phyloP scores from a whole-genome alignment of 23 tunicate genomes.

The Clavelina lepadiformis region DNA sequence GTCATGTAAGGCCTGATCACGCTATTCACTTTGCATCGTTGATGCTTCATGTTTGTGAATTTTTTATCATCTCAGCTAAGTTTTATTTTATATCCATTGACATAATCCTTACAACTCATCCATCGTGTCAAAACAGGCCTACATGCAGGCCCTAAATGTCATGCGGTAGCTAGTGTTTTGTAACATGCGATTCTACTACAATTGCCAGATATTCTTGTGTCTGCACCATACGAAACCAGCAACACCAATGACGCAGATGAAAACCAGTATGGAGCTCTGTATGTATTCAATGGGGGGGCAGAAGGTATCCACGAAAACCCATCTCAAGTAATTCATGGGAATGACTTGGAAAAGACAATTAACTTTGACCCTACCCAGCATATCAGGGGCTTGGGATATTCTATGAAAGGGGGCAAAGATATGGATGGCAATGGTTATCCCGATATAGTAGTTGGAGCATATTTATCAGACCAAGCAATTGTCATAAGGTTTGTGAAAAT shows the following conservation, averaged over 20 bases:
- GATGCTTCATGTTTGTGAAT: no score
- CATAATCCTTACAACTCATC: no score
- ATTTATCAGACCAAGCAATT: slow-evolving; percentile 63
- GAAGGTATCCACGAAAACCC: slow-evolving; percentile 41
- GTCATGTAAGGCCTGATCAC: no score
- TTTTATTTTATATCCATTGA: no score
- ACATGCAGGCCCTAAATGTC: no score
- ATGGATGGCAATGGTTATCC: slow-evolving; percentile 72
- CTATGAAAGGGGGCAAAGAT: slow-evolving; percentile 71
- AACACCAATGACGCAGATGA: slow-evolving; percentile 7
- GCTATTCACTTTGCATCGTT: no score
- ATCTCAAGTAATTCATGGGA: slow-evolving; percentile 62
- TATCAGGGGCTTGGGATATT: slow-evolving; percentile 57
- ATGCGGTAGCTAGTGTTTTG: no score
- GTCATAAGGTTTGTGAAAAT: slow-evolving; percentile 55
- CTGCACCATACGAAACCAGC: slow-evolving; percentile 72
- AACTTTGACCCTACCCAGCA: slow-evolving; percentile 13
- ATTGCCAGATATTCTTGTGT: slow-evolving; percentile 61
- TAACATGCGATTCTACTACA: not conserved
- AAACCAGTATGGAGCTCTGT: slow-evolving; percentile 43
- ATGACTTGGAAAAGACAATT: slow-evolving; percentile 13
- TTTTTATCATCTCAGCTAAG: no score
- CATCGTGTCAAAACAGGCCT: no score
- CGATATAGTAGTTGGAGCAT: slow-evolving; percentile 71
- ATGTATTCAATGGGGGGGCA: slow-evolving; percentile 67